A percentile compares a stretch with the other conserved stretches of the same genome.
Conservation (phyloP, 2,797 vertebrate species). For the Acestrorhynchus altus region DNA sequence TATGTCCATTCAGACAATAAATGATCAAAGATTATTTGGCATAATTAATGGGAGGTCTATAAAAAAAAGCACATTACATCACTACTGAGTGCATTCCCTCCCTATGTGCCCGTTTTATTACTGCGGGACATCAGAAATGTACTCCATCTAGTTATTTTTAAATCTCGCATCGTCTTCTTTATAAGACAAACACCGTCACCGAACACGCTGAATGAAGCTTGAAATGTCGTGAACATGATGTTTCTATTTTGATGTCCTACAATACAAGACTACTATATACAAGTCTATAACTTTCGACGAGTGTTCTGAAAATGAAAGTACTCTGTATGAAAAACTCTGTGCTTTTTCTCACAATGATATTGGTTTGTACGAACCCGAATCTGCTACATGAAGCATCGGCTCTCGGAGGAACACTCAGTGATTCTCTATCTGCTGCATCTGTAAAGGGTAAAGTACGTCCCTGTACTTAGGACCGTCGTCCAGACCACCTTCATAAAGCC, state of each 20-base stretch:
- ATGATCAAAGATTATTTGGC: neutral
- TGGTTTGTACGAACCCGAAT: neutral
- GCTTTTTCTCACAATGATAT: neutral
- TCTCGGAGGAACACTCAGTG: neutral
- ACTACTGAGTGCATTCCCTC: neutral
- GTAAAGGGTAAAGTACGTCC: too few species aligned
- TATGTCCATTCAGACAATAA: neutral
- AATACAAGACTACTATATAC: slow-evolving; percentile 10
- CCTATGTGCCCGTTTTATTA: neutral
- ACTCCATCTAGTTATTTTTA: neutral
- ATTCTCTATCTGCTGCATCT: neutral
- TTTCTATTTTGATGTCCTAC: neutral
- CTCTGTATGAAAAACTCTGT: slow-evolving; percentile 9
- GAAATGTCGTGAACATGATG: neutral
- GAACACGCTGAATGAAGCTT: neutral
- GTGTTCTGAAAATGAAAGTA: neutral
- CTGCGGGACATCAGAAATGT: neutral
- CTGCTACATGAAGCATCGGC: neutral
- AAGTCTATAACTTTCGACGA: neutral
- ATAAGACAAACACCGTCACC: neutral
- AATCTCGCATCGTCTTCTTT: neutral
- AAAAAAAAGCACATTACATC: neutral
- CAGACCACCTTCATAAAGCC: too few species aligned
- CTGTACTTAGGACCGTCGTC: too few species aligned
- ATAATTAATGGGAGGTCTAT: neutral